phyloP scores from a whole-genome alignment of 2,888 invertebrate species.

The Cephus rjabovi region DNA sequence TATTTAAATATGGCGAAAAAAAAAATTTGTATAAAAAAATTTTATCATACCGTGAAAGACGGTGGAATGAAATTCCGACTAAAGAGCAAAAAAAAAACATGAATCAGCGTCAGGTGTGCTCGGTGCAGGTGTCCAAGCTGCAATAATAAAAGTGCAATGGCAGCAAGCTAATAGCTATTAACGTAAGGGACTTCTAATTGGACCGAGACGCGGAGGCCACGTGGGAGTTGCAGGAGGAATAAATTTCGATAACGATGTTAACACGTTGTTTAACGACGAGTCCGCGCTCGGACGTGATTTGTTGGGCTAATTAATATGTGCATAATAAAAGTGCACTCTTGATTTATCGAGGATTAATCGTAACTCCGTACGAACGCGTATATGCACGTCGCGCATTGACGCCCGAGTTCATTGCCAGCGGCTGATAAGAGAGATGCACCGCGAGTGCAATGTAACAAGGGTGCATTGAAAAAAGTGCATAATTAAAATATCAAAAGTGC shows the following conservation, averaged over 20 bases:
- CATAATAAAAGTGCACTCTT: neutral
- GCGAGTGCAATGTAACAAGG: neutral
- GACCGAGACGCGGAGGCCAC: neutral
- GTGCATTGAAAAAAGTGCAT: neutral
- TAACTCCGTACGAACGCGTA: neutral
- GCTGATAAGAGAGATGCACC: neutral
- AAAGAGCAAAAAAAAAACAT: neutral
- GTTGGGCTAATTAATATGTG: constrained; percentile 1
- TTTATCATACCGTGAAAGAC: neutral
- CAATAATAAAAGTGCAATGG: neutral
- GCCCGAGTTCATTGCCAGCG: neutral
- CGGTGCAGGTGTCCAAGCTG: neutral
- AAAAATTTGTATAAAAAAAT: neutral
- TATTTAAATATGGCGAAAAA: too few species aligned
- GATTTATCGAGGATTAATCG: neutral
- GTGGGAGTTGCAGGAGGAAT: neutral
- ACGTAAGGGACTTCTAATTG: neutral
- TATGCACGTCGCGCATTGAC: neutral
- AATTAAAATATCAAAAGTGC: neutral
- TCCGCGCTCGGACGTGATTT: neutral
- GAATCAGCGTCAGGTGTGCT: neutral
- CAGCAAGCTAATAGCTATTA: neutral
- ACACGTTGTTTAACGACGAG: constrained; percentile 3
- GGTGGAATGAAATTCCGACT: neutral
- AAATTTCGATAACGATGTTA: constrained; percentile 7